Evolutionary conservation across 1,140 invertebrate genomes (phyloP), one percentile per base, ranked within the genome.

Genomic region (Heliconius himera): DNA sequence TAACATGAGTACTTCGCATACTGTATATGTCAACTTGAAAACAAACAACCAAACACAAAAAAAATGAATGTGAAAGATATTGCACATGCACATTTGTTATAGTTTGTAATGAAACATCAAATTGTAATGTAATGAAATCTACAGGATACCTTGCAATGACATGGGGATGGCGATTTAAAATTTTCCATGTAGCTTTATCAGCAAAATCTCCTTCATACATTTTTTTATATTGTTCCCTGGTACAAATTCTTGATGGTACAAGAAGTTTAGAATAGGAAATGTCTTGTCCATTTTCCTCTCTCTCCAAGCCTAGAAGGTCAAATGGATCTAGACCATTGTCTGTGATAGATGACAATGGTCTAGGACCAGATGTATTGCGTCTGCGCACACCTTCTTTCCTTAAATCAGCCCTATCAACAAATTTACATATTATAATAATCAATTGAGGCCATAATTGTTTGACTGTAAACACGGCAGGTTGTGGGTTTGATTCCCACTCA

Each of bases 231-330:
- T 95, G 93, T 76, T 95, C 95, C 74, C 95, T 85, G 77, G 95
- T 93, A 81, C 95, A 96, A 41, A 96, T 95, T 87, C 96, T 95
- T 20, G 97, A 97, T 38, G 97, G 97, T 84, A 97, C 96, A 80
- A 99, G 94, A 73, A 98, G 94, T 88, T 97, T 96, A 72, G 97
- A 97, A 94, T 98, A 99, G 36, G 98, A 98, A 83, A 98, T 97
- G 93, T 98, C 97, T 87, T 95, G 97, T 80, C 98, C 98, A 93
- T 98, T 98, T 90, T 97, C 97, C 60, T 96, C 96, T 91, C 96
- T 96, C 88, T 98, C 97, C 78, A 98, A 96, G 60, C 98, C 98
- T 36, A 99, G 90, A 22, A 98, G 95, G 94, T 98, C 96, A 93
- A 98, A 98, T 18, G 98, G 97, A 95, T 98, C 98, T 76, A 96